A percentile compares a stretch with the other conserved stretches of the same genome.
Evolutionary conservation across 2,113 vertebrate species (phyloP).

Genomic region (Herpetotheres cachinnans): DNA sequence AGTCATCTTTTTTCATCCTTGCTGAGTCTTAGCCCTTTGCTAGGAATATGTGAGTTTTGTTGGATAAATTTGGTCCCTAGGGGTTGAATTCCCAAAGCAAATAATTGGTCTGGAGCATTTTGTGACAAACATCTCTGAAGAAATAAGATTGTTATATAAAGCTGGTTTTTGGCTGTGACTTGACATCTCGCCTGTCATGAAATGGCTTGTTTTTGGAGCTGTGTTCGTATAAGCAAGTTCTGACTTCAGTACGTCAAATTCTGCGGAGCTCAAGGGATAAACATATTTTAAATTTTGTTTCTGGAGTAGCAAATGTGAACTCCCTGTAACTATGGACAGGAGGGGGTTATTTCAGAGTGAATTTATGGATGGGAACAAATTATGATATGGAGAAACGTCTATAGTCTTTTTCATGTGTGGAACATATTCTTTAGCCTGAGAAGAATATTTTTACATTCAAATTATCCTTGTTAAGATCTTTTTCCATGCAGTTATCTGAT

Average conservation of each 20-base stretch:
- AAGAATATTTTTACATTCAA: background rate
- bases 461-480: background rate
- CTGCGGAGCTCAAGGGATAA: background rate
- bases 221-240: background rate
- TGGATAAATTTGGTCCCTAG: background rate
- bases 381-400: background rate
- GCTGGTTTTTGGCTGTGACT: background rate
- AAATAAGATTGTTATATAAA: slow-evolving; percentile 42
- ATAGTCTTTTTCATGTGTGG: background rate
- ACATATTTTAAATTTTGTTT: background rate
- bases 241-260: background rate
- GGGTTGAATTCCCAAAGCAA: background rate
- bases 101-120: background rate
- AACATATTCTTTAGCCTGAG: background rate
- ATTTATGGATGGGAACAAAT: background rate
- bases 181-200: background rate
- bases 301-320: background rate
- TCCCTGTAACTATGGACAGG: background rate
- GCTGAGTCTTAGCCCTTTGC: background rate
- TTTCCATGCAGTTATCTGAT: background rate
- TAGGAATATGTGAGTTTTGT: background rate
- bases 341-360: background rate
- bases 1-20: background rate
- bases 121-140: background rate
- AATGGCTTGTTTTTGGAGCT: background rate